Evolutionary conservation across 2,797 vertebrate genomes (phyloP).

Genomic region (Trachops cirrhosus): DNA sequence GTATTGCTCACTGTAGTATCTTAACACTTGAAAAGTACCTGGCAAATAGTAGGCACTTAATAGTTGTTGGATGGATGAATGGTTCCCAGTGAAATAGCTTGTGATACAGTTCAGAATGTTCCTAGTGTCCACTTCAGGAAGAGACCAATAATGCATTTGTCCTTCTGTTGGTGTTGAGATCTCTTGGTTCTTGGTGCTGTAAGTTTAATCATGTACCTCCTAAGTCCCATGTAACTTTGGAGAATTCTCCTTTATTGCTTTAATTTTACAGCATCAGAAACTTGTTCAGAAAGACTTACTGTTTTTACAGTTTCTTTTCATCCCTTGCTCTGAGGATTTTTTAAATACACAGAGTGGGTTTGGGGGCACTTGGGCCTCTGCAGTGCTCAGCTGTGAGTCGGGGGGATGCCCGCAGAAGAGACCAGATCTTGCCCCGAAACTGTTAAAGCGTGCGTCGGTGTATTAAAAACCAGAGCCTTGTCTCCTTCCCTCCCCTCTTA

Average conservation of each 20-base stretch:
- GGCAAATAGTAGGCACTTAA: background rate
- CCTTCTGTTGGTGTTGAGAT: background rate
- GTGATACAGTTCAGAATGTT: background rate
- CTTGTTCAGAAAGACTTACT: background rate
- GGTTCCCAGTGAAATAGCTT: background rate
- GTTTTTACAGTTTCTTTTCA: background rate
- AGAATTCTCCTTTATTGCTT: background rate
- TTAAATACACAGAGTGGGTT: background rate
- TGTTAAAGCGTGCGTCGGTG: background rate
- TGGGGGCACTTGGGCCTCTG: background rate
- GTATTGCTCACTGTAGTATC: background rate
- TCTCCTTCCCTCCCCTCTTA: background rate
- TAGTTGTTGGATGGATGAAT: background rate
- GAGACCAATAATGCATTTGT: background rate
- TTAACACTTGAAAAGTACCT: background rate
- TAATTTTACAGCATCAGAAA: background rate
- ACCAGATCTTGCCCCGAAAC: background rate
- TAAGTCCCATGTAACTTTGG: background rate
- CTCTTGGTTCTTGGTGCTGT: background rate
- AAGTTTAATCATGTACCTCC: background rate
- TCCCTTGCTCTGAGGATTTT: background rate
- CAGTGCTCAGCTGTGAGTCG: background rate
- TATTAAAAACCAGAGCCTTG: background rate
- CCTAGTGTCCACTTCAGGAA: background rate
- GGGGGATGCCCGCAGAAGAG: background rate